These are phyloP conservation scores for Varecia variegata DNA, from an alignment of 2,797 vertebrate genomes.

Conservation along the genomic window DNA sequence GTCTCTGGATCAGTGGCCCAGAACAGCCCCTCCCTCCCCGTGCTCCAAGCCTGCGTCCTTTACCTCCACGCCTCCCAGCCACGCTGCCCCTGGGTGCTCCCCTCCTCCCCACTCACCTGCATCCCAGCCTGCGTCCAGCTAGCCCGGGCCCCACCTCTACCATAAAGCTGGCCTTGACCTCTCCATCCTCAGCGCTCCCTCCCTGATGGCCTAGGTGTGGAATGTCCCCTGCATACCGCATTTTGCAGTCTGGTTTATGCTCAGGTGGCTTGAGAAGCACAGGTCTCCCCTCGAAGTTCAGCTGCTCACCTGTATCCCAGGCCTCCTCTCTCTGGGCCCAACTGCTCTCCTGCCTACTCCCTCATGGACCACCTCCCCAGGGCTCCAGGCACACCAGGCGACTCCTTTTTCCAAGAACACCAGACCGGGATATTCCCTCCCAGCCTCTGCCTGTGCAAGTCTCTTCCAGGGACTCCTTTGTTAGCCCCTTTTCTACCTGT, in stretches of 20 bases:
- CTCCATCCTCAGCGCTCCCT: neutral
- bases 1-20: neutral
- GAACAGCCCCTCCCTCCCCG: neutral
- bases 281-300: neutral
- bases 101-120: neutral
- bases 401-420: neutral
- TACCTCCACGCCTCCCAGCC: neutral
- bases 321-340: neutral
- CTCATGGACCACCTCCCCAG: too few species aligned
- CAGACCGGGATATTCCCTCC: neutral
- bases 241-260: neutral
- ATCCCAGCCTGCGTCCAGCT: neutral
- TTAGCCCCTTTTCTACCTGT: neutral
- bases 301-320: neutral
- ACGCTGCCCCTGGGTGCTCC: too few species aligned
- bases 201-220: fast-evolving
- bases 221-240: neutral
- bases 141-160: neutral
- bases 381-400: neutral
- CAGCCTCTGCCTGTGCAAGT: neutral
- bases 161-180: neutral
- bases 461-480: neutral
- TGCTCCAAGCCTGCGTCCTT: too few species aligned
- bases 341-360: neutral
- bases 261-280: neutral